Evolutionary conservation across 2,113 vertebrate genomes (phyloP), one percentile per base, ranked within the genome.

Genomic region (Gymnogyps californianus): DNA sequence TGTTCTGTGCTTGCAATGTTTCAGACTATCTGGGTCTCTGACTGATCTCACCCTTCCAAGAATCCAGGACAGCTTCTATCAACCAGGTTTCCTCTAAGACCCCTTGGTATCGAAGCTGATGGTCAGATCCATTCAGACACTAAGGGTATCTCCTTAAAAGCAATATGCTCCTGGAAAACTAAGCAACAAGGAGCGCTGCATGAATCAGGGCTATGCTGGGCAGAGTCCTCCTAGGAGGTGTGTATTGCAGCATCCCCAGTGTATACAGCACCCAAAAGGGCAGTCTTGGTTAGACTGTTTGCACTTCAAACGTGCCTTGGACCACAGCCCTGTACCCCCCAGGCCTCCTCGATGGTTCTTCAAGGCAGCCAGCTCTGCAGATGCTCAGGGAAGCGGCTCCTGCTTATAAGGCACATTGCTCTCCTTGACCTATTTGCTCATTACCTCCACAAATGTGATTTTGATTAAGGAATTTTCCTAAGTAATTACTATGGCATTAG

Each of bases 371-470:
- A 87, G 71, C 57, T 79, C 81, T 71, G 84, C 89, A 87, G 74
- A 36, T 47, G 54, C 84, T 87, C 57, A 12, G 75, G 54, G 78
- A 61, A 69, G 79, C 11, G 0, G 40, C 66, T 95, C 67, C 85
- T 69, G 70, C 78, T 93, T 77, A 20, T 5, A 20, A 70, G 51
- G 71, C 85, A 78, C 36, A 3, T 20, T 78, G 90, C 55, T 96
- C 90, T 96, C 97, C 96, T 97, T 97, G 95, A 97, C 97, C 97
- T 78, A 95, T 96, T 97, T 97, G 94, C 86, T 95, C 46, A 29
- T 93, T 81, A 67, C 92, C 72, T 95, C 92, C 76, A 31, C 80
- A 71, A 96, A 93, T 83, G 90, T 17, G 83, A 64, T 90, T 94
- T 75, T 81, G 79, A 95, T 97, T 87, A 94, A 96, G 95, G 97